These are phyloP conservation scores for Rhodeus uyekii DNA, from an alignment of 2,797 vertebrate species.

Conservation along the genomic window DNA sequence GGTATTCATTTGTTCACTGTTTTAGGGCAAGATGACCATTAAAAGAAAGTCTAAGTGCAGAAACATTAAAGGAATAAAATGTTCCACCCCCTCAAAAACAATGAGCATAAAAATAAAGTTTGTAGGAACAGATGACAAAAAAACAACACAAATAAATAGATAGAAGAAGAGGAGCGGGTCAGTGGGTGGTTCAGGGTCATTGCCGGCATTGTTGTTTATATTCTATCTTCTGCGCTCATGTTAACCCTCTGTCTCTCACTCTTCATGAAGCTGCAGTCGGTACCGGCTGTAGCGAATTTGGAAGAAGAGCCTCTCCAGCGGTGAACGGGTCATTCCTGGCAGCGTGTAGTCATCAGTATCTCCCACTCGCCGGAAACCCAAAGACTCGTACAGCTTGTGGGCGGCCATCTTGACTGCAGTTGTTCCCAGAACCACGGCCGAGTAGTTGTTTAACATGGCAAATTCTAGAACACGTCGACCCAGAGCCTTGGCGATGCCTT, in stretches of 20 bases:
- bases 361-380: slow-evolving; percentile 93
- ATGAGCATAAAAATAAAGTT: slow-evolving; percentile 63
- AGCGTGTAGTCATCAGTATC: slow-evolving; percentile 88
- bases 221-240: slow-evolving; percentile 57
- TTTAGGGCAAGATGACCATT: slow-evolving; percentile 42
- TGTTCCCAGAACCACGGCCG: slow-evolving; percentile 93
- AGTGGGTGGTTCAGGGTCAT: slow-evolving; percentile 60
- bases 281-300: slow-evolving; percentile 98
- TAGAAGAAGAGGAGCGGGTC: slow-evolving; percentile 69
- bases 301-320: slow-evolving; percentile 96
- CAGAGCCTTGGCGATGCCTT: slow-evolving; percentile 95
- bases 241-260: slow-evolving; percentile 85
- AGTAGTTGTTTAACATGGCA: slow-evolving; percentile 92
- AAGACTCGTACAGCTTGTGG: slow-evolving; percentile 98
- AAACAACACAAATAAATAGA: slow-evolving; percentile 72
- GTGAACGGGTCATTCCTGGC: slow-evolving; percentile 92
- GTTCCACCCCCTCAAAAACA: slow-evolving; percentile 61
- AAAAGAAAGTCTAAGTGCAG: slow-evolving; percentile 46
- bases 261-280: slow-evolving; percentile 96
- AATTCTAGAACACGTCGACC: slow-evolving; percentile 97
- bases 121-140: slow-evolving; percentile 57
- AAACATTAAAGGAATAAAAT: slow-evolving; percentile 60
- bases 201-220: slow-evolving; percentile 62
- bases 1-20: slow-evolving; percentile 41
- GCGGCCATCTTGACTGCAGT: slow-evolving; percentile 97